Percentiles rank a stretch among this genome's conserved stretches.
phyloP scores from a whole-genome alignment of 2,888 invertebrate genomes.

The Calephelis perditalis region DNA sequence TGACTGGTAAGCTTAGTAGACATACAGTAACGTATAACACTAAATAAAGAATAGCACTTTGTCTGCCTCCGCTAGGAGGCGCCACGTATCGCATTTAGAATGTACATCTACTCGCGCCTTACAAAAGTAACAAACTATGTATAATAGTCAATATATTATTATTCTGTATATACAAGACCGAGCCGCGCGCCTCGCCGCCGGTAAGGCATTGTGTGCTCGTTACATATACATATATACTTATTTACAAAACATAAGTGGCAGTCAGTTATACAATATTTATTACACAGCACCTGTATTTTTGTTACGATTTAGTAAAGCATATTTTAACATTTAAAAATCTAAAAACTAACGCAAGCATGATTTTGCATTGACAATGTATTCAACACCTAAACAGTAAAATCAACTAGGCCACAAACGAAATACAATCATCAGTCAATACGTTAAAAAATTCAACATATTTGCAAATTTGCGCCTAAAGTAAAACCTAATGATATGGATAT shows the following conservation, averaged over 20 bases:
- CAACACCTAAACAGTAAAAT: conserved; percentile 48
- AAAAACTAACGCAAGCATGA: conserved; percentile 38
- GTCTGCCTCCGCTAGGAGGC: conserved; percentile 40
- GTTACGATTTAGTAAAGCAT: conserved; percentile 55
- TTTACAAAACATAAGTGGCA: conserved; percentile 70
- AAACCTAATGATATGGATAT: conserved; percentile 77
- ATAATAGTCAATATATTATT: conserved; percentile 66
- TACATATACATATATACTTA: conserved; percentile 58
- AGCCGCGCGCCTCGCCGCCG: conserved; percentile 53
- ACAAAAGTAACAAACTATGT: conserved; percentile 70
- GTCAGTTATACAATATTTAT: conserved; percentile 48
- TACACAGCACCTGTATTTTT: conserved; percentile 57
- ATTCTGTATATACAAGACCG: conserved; percentile 70
- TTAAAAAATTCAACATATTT: conserved; percentile 53
- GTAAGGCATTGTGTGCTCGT: conserved; percentile 62
- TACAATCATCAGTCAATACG: conserved; percentile 52
- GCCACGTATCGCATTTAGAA: conserved; percentile 44
- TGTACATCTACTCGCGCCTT: conserved; percentile 66
- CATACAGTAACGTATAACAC: conserved; percentile 69
- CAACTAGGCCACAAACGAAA: conserved; percentile 59
- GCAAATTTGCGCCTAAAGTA: conserved; percentile 69
- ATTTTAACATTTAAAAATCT: conserved; percentile 47
- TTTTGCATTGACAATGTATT: conserved; percentile 33
- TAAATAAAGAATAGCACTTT: conserved; percentile 69
- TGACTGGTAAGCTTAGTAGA: conserved; percentile 76